A percentile compares a stretch with the other conserved stretches of the same genome.
Evolutionary conservation across 2,888 invertebrate species (phyloP).

Genomic region (Pharmacophagus antenor): DNA sequence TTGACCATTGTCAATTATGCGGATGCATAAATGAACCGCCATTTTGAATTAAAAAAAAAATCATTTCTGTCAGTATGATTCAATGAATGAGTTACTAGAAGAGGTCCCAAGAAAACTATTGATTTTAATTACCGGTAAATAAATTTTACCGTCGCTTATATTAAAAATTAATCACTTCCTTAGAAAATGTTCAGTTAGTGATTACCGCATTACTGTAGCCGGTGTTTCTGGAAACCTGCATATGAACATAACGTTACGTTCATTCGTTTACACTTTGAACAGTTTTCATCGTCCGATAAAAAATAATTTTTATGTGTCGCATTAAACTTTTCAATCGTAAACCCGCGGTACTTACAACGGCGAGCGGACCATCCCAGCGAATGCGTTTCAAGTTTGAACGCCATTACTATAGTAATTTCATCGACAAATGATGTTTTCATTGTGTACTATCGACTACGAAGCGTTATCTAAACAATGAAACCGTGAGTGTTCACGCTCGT

Average conservation of each 20-base stretch:
- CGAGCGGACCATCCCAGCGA: slow-evolving; percentile 51
- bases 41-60: no score
- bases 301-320: no score
- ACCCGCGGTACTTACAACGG: slow-evolving; percentile 40
- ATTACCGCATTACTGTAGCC: neutral
- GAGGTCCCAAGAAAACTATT: no score
- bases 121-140: neutral
- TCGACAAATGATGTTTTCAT: slow-evolving; percentile 45
- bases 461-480: neutral
- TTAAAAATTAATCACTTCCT: neutral
- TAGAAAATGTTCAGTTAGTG: neutral
- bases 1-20: no score
- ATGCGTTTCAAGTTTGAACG: slow-evolving; percentile 35
- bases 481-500: slow-evolving; percentile 1
- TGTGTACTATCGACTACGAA: slow-evolving; percentile 45
- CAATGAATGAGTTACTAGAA: neutral
- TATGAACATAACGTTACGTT: no score
- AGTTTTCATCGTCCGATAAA: no score
- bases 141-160: neutral
- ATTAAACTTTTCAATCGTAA: slow-evolving; percentile 37
- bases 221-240: neutral
- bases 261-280: no score
- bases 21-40: no score
- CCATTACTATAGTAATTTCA: slow-evolving; percentile 39
- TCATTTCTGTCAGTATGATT: neutral